phyloP scores from a whole-genome alignment of 2,888 invertebrate species.

The Venusia cambrica region DNA sequence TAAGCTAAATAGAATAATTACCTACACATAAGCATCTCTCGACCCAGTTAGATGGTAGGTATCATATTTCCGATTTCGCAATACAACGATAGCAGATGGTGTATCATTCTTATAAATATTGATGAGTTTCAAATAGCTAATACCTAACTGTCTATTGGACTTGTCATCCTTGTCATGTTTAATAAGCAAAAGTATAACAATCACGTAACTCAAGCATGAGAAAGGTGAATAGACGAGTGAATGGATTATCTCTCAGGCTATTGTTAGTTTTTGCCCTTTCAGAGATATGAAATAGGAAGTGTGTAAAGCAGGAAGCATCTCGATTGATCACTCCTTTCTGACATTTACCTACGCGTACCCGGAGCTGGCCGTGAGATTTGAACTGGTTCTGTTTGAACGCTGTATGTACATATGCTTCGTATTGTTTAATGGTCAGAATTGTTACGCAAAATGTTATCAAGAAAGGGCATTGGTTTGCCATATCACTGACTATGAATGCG shows the following conservation, averaged over 20 bases:
- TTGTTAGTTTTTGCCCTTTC: slow-evolving; percentile 21
- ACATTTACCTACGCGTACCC: slow-evolving; percentile 51
- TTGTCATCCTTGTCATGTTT: slow-evolving; percentile 15
- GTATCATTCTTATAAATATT: slow-evolving; percentile 18
- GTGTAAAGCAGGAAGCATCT: slow-evolving; percentile 42
- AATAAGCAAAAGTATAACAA: slow-evolving; percentile 4
- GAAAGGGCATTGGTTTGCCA: too few species aligned
- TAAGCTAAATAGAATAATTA: slow-evolving; percentile 11
- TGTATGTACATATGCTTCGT: too few species aligned
- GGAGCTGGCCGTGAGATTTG: slow-evolving; percentile 56
- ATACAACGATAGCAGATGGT: slow-evolving; percentile 16
- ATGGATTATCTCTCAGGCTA: slow-evolving; percentile 12
- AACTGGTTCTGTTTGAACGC: too few species aligned
- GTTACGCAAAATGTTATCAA: too few species aligned
- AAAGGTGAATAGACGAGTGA: neutral
- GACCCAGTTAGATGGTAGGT: slow-evolving; percentile 11
- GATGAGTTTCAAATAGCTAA: slow-evolving; percentile 16
- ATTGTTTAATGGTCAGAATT: too few species aligned
- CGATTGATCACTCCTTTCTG: slow-evolving; percentile 45
- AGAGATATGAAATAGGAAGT: slow-evolving; percentile 31
- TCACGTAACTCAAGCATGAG: slow-evolving; percentile 1
- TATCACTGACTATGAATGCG: too few species aligned
- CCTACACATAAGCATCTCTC: slow-evolving; percentile 7
- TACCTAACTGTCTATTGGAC: slow-evolving; percentile 13
- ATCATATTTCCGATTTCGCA: slow-evolving; percentile 8